Evolutionary conservation across 2,113 vertebrate species (phyloP).

Genomic region (Plecturocebus donacophilus): DNA sequence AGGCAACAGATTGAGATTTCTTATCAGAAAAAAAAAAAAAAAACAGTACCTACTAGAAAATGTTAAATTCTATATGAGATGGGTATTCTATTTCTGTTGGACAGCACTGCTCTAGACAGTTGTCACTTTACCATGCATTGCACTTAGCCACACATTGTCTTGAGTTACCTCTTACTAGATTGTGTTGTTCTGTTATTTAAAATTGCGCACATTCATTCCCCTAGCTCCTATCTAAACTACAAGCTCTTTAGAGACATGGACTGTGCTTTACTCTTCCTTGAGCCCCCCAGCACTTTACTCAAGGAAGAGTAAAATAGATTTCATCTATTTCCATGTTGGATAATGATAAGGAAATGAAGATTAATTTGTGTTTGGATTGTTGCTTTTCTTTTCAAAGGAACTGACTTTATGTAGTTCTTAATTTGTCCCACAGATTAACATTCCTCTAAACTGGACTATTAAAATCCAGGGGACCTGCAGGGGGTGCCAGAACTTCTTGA

Average conservation of each 20-base stretch:
- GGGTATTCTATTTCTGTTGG: not conserved
- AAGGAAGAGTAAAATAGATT: not conserved
- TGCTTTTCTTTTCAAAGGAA: not conserved
- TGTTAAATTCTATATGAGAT: not conserved
- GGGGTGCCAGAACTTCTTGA: not conserved
- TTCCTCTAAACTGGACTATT: conserved; percentile 22
- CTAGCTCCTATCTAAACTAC: not conserved
- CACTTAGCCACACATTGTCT: not conserved
- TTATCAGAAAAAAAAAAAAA: not conserved
- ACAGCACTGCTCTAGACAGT: not conserved
- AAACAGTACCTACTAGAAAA: not conserved
- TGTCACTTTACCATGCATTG: not conserved
- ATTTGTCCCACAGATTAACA: conserved; percentile 2
- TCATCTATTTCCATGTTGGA: not conserved
- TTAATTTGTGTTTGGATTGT: conserved; percentile 23
- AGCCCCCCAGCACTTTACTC: not conserved
- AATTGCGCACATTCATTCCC: not conserved
- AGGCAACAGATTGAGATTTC: not conserved
- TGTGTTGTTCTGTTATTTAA: not conserved
- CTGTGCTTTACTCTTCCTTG: not conserved
- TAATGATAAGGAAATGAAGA: not conserved
- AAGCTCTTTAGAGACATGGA: not conserved
- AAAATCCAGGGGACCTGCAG: not conserved
- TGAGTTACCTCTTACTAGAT: not conserved
- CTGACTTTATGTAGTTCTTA: conserved; percentile 24